Evolutionary conservation across 1,140 invertebrate genomes (phyloP), one percentile per base, ranked within the genome.

Genomic region (Ceratina japonica): DNA sequence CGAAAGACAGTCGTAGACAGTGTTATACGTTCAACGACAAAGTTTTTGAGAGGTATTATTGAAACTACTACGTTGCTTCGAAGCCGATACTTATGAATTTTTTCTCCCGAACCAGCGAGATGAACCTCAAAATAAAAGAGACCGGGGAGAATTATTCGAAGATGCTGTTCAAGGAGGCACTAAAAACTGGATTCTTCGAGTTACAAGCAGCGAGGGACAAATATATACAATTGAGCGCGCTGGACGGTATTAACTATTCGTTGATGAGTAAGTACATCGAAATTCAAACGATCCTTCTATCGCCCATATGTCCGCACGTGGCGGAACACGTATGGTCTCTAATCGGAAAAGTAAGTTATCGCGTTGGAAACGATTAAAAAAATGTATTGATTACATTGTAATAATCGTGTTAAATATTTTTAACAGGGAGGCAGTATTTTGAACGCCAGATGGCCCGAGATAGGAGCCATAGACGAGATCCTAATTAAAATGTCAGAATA

Each of bases 291-390:
- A 90, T 98, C 49, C 89, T 99, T 0, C 91, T 99, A 75, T 95
- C 96, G 16, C 98, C 99, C 0, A 98, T 99, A 87, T 99, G 98
- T 92, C 99, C 99, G 0, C 99, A 99, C 91, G 95, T 99, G 27
- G 94, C 96, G 61, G 99, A 99, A 92, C 94, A 99, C 92, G 95
- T 99, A 18, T 99, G 98, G 97, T 90, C 92, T 75, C 85, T 97
- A 44, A 90, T 97, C 75, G 95, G 94, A 75, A 95, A 96, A 88
- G 94, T 95, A 91, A 90, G 79, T 64, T 7, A 56, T 10, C 37
- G 2, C 37, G 44, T 64, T 49, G 22, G 72, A 13, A 22, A 56
- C 31, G 51, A 52, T 24, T 27, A 16, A 64, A n/a, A n/a, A n/a
- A 52, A 31, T 31, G 52, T 7, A 31, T 56, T n/a, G 27, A 65